These are phyloP conservation scores for Cistogaster globosa DNA, from an alignment of 2,888 invertebrate genomes.

Conservation along the genomic window DNA sequence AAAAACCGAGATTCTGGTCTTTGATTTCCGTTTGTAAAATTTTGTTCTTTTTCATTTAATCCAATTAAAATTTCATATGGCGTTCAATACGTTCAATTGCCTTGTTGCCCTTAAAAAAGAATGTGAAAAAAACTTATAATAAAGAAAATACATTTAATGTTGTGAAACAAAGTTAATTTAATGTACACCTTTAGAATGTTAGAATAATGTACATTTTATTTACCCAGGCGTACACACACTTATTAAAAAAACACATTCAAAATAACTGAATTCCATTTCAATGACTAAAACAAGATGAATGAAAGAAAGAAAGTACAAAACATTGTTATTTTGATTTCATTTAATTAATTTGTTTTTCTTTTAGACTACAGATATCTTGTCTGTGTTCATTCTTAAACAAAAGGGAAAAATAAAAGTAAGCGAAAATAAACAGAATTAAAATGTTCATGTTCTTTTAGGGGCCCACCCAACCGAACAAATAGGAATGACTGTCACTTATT, in stretches of 20 bases:
- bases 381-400: conserved; percentile 14
- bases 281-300: conserved; percentile 21
- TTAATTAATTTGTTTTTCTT: conserved; percentile 70
- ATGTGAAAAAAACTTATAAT: neutral
- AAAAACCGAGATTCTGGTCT: too few relatives aligned
- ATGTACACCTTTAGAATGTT: conserved; percentile 49
- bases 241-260: neutral
- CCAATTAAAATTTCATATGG: conserved; percentile 62
- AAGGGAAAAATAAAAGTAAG: neutral
- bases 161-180: conserved; percentile 60
- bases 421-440: conserved; percentile 27
- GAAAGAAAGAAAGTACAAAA: conserved; percentile 36
- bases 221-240: neutral
- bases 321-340: conserved; percentile 68
- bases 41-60: conserved; percentile 43
- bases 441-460: conserved; percentile 43
- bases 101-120: neutral
- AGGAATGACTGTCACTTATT: conserved; percentile 7
- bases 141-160: conserved; percentile 34
- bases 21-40: conserved; percentile 4
- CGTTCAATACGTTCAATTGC: conserved; percentile 35
- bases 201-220: conserved; percentile 1
- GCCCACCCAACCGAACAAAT: neutral
- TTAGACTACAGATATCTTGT: conserved; percentile 17
- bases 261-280: neutral